Percentiles rank a stretch among this genome's conserved stretches.
These are phyloP conservation scores for Montipora cactus DNA, from an alignment of 64 coral and sea anemone genomes.

Conservation along the genomic window DNA sequence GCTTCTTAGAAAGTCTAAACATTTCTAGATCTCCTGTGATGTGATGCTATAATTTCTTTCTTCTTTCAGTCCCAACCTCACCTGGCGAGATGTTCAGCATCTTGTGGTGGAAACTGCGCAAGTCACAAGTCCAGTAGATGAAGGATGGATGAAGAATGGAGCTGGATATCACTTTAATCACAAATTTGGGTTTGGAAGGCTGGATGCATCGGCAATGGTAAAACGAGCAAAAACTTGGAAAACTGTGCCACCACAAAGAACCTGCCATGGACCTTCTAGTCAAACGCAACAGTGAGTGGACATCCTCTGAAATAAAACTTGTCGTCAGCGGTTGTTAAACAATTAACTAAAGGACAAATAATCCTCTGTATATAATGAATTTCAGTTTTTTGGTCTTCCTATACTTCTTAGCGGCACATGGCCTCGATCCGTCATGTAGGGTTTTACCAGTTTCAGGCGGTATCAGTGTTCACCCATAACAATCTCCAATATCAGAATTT, in stretches of 20 bases:
- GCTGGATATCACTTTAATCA: constrained; percentile 95
- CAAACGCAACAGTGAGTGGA: constrained; percentile 90
- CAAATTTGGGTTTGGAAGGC: constrained; percentile 94
- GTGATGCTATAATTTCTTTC: not conserved
- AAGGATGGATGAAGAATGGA: constrained; percentile 97
- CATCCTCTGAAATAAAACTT: not conserved
- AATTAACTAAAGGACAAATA: too few species aligned
- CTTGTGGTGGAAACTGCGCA: constrained; percentile 88
- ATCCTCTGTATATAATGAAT: too few species aligned
- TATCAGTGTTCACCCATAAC: too few species aligned
- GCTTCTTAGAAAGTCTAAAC: too few species aligned
- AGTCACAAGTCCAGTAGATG: constrained; percentile 92
- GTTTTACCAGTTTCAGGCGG: too few species aligned
- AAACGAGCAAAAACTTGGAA: constrained; percentile 91
- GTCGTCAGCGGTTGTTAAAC: not conserved
- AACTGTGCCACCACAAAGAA: constrained; percentile 71
- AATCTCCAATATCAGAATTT: too few species aligned
- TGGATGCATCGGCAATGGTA: constrained; percentile 93
- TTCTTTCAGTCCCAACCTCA: constrained; percentile 73
- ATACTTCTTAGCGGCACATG: too few species aligned
- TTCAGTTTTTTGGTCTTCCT: too few species aligned
- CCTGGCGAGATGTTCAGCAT: constrained; percentile 92
- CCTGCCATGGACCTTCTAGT: constrained; percentile 91
- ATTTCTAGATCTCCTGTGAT: too few species aligned
- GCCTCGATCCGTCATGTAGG: too few species aligned